Base-by-base conservation (phyloP, 1,140 invertebrate genomes). In the Nomia melanderi region DNA sequence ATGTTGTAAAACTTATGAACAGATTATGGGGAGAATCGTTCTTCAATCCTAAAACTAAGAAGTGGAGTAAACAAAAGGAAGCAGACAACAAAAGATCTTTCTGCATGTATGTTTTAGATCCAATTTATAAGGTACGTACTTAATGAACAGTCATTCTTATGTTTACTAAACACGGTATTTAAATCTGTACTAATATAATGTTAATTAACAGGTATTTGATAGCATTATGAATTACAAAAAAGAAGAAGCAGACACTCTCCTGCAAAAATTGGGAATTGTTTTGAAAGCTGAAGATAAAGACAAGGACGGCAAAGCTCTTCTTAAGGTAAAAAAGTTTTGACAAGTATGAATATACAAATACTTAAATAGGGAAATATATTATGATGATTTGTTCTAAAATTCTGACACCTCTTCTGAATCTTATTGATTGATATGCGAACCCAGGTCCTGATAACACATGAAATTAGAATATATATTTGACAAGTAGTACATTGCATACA, bases 161-260 rank as follows among this genome's bases (percentile, higher is more conserved):
- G 36, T 50, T 63, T 36, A 44, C 72, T 25, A 39, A 44, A 54
- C 47, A 9, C 20, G 3, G 41, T 50, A 33, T 47, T 25, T 69
- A 4, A 25, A 36, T 9, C 27, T 2, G 60, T 27, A 39, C 23
- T 59, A 47, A 59, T 50, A 50, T 31, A 4, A 23, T 27, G 4
- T 14, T 70, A 70, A 36, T 87, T 50, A 86, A 17, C 66, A 95
- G 94, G 96, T 99, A 59, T 99, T 99, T 91, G 96, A 98, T 89
- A 96, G 96, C 70, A 99, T 99, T 92, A 99, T 99, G 98, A 98
- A 99, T 92, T 98, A 98, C 94, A 97, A 96, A 91, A 99, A 99
- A 93, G 98, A 99, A 63, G 98, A 99, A 89, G 97, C 97, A 80
- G 96, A 96, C 44, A 94, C 94, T 57, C 94, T 98, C 77, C 90